Conservation (phyloP, 1,140 invertebrate genomes). For the Apis florea region DNA sequence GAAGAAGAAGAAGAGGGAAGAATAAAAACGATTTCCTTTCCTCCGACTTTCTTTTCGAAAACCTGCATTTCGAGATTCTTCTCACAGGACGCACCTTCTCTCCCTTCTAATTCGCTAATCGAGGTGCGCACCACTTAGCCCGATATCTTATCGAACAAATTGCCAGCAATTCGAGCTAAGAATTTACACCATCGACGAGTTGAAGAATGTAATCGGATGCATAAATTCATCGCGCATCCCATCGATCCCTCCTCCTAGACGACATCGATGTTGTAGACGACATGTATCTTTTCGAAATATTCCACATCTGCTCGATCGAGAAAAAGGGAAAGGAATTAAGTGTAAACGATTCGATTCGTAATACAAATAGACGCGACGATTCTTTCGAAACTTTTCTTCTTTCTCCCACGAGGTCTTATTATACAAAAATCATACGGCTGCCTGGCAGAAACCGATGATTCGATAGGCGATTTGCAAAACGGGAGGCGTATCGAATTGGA, state of each 20-base stretch:
- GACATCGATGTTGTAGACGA: not conserved
- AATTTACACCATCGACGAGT: conserved; percentile 7
- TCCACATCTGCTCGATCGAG: not conserved
- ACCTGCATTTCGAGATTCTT: not conserved
- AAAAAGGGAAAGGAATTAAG: too few species aligned
- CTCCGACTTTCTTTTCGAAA: not conserved
- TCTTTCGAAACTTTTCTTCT: too few species aligned
- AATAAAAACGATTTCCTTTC: not conserved
- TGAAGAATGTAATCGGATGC: conserved; percentile 1
- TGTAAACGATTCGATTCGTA: too few species aligned
- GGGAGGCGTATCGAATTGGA: conserved; percentile 58
- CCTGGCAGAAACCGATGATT: conserved; percentile 66
- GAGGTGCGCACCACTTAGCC: not conserved
- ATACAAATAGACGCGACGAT: too few species aligned
- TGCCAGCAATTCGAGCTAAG: not conserved
- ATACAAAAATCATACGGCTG: conserved; percentile 69
- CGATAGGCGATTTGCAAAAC: conserved; percentile 75
- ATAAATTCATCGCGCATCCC: not conserved
- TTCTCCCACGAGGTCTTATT: too few species aligned
- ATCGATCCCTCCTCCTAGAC: not conserved
- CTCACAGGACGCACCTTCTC: not conserved
- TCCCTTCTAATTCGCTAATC: not conserved
- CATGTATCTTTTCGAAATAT: too few species aligned
- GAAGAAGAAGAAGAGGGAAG: not conserved
- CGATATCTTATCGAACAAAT: conserved; percentile 25